Evolutionary conservation across 2,113 vertebrate genomes (phyloP).

Genomic region (Tachuris rubrigastra): DNA sequence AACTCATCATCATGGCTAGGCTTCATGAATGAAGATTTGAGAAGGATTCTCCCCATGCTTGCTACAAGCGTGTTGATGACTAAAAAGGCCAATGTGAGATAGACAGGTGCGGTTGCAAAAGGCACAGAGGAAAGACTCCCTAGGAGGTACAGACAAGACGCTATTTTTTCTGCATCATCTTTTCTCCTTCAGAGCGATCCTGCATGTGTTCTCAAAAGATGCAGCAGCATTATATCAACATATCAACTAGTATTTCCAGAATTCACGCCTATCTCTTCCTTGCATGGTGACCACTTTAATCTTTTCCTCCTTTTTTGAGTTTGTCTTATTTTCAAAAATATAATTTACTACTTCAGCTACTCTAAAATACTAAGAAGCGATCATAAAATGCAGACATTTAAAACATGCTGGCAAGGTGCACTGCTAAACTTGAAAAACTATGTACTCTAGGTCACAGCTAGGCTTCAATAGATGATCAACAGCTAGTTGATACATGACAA

Average conservation of each 20-base stretch:
- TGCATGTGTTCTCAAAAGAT: too few species aligned
- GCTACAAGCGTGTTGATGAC: too few species aligned
- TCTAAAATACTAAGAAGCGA: not conserved
- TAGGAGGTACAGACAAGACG: too few species aligned
- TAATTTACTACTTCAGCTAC: not conserved
- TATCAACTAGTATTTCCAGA: not conserved
- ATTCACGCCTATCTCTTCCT: not conserved
- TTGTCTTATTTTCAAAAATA: not conserved
- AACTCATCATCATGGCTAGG: too few species aligned
- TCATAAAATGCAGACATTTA: not conserved
- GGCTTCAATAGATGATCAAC: not conserved
- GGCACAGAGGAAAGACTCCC: too few species aligned
- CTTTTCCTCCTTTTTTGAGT: not conserved
- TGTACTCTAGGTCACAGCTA: not conserved
- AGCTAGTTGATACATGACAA: not conserved
- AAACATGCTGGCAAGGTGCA: not conserved
- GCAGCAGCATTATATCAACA: too few species aligned
- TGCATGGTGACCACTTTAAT: not conserved
- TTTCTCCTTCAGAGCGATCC: too few species aligned
- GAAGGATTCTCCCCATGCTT: too few species aligned
- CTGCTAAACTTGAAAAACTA: not conserved
- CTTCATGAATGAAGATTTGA: too few species aligned
- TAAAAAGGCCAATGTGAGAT: too few species aligned
- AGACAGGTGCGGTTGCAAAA: too few species aligned
- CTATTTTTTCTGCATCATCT: too few species aligned